phyloP scores from a whole-genome alignment of 2,113 vertebrate genomes.

The Pelmatolapia mariae region DNA sequence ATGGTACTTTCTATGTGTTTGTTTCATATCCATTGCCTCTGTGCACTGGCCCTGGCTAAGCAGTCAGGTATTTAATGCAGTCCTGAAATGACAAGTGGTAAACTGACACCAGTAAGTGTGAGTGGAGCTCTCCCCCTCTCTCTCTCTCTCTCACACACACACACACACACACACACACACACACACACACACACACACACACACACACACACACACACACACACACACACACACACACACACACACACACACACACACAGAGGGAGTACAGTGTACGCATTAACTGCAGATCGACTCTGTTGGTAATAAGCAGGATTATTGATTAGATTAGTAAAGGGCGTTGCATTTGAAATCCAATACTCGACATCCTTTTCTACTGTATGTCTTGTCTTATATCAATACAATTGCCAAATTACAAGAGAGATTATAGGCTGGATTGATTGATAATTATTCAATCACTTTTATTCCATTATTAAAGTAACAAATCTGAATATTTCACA shows the following conservation, averaged over 20 bases:
- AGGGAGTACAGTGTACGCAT: not conserved
- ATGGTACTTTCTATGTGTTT: not conserved
- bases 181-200: no score
- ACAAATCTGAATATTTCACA: not conserved
- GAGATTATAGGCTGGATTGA: not conserved
- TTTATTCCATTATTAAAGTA: not conserved
- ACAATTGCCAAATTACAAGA: not conserved
- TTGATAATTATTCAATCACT: not conserved
- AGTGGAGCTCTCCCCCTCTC: not conserved
- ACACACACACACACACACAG: not conserved
- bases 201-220: not conserved
- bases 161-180: not conserved
- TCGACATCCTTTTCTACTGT: not conserved
- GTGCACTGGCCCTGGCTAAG: not conserved
- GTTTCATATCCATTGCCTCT: not conserved
- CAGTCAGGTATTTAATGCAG: not conserved
- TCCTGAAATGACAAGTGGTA: not conserved
- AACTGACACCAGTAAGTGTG: not conserved
- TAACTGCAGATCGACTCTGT: not conserved
- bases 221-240: not conserved
- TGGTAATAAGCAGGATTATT: not conserved
- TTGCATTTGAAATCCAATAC: not conserved
- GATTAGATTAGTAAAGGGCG: not conserved
- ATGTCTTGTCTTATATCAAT: not conserved
- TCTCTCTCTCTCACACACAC: not conserved